Conservation (phyloP, 2,113 vertebrate genomes). For the Promerops cafer region DNA sequence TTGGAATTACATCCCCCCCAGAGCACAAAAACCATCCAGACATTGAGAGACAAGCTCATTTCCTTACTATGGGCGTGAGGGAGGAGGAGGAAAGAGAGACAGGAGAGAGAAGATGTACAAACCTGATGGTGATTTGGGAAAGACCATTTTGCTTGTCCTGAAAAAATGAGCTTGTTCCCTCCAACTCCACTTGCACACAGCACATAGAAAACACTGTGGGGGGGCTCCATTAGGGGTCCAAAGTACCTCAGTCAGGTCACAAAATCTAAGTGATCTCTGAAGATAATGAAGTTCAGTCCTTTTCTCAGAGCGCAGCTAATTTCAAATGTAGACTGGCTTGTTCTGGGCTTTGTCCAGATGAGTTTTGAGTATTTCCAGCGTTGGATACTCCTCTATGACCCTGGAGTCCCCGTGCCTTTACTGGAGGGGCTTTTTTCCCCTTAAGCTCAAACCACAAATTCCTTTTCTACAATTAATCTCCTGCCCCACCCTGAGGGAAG, state of each 20-base stretch:
- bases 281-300: background rate
- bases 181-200: fast-evolving
- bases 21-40: background rate
- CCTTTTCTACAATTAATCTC: background rate
- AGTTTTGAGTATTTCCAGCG: background rate
- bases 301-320: background rate
- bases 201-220: background rate
- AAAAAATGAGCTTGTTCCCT: background rate
- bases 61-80: background rate
- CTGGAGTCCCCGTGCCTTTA: background rate
- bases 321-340: background rate
- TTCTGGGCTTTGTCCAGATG: background rate
- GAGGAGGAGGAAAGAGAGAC: background rate
- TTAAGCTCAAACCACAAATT: background rate
- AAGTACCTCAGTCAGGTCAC: background rate
- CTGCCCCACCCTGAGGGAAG: background rate
- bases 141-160: background rate
- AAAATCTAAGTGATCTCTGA: background rate
- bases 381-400: background rate
- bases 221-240: too few species aligned
- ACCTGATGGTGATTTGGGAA: background rate
- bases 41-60: background rate
- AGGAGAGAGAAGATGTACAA: background rate
- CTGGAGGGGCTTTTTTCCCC: fast-evolving
- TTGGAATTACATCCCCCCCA: background rate